Base-by-base conservation (phyloP, 1,140 invertebrate species). In the Pectinophora gossypiella region DNA sequence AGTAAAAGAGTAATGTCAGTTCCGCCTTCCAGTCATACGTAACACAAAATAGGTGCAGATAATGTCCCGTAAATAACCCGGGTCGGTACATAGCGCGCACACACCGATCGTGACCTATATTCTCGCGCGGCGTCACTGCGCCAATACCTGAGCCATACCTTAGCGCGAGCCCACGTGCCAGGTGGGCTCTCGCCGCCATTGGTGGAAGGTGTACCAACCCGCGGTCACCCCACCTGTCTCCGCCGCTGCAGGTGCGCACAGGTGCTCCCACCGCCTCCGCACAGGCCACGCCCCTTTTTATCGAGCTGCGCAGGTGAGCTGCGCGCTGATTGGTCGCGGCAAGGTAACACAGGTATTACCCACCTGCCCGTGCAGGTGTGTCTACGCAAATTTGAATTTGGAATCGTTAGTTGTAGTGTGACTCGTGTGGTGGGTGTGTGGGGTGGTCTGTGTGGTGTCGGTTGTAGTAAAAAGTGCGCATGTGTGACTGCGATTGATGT, bases 401-500 rank as follows among this genome's bases (percentile, higher is more conserved):
- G 43, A 47, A 32, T 5, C 3, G 10, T 22, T 48, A 44, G 58
- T 56, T 38, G 19, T 15, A 13, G 27, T 45, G 40, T 36, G 15
- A 4, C n/a, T 43, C 32, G 50, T 19, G 51, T 47, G 54, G 56
- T 55, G 61, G 65, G 54, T 32, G 35, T 36, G 56, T 48, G 5
- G 32, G 10, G 47, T 40, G 44, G 38, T 49, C 40, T 18, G 15
- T 43, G 44, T 50, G 13, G 43, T 32, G 16, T 15, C 27, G 18
- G 43, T 40, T 54, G 51, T 56, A 43, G 56, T 67, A 61, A 51
- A 59, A 56, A 64, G 77, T 85, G 83, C 83, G 83, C 83, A 86
- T 86, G 83, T 86, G 78, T 86, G 72, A 71, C 47, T 65, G 63
- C 70, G 71, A 85, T 85, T 83, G 82, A 85, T 83, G 79, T 85